phyloP scores from a whole-genome alignment of 2,888 invertebrate species.

The Cheilosia soror region DNA sequence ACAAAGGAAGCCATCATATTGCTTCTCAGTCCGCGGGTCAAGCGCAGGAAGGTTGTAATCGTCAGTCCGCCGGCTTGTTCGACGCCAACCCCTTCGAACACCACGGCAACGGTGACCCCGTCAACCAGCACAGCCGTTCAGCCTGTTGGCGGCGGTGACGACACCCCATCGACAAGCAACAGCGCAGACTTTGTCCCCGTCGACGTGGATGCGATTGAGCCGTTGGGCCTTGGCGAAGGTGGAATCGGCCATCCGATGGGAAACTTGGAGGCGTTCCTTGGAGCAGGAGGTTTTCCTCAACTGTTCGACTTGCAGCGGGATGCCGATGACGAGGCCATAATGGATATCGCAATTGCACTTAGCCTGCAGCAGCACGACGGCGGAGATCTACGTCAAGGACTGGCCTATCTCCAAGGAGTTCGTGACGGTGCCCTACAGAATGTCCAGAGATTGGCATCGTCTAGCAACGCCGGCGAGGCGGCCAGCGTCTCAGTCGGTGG shows the following conservation, averaged over 20 bases:
- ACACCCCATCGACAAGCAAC: conserved; percentile 64
- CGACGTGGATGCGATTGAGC: conserved; percentile 78
- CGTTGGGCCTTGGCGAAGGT: conserved; percentile 77
- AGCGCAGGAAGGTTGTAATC: conserved; percentile 90
- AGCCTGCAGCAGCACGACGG: conserved; percentile 93
- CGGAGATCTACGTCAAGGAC: conserved; percentile 85
- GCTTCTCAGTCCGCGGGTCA: conserved; percentile 91
- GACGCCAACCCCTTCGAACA: conserved; percentile 86
- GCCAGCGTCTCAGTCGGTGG: conserved; percentile 89
- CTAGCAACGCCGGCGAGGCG: conserved; percentile 68
- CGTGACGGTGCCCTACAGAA: conserved; percentile 83
- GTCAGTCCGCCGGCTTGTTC: conserved; percentile 87
- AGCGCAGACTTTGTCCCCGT: conserved; percentile 77
- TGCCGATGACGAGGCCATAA: conserved; percentile 98
- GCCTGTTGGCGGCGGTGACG: conserved; percentile 77
- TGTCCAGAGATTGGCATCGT: conserved; percentile 81
- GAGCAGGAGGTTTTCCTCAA: conserved; percentile 89
- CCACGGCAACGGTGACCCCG: conserved; percentile 76
- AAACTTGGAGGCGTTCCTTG: conserved; percentile 84
- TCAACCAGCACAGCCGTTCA: conserved; percentile 78
- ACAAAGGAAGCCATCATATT: conserved; percentile 95
- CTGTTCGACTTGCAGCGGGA: conserved; percentile 95
- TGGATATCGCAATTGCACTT: conserved; percentile 97
- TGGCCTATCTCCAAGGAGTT: conserved; percentile 82
- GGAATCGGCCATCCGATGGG: conserved; percentile 80